A percentile compares a stretch with the other conserved stretches of the same genome.
These are phyloP conservation scores for Tapirus indicus DNA, from an alignment of 2,797 vertebrate genomes.

Conservation along the genomic window DNA sequence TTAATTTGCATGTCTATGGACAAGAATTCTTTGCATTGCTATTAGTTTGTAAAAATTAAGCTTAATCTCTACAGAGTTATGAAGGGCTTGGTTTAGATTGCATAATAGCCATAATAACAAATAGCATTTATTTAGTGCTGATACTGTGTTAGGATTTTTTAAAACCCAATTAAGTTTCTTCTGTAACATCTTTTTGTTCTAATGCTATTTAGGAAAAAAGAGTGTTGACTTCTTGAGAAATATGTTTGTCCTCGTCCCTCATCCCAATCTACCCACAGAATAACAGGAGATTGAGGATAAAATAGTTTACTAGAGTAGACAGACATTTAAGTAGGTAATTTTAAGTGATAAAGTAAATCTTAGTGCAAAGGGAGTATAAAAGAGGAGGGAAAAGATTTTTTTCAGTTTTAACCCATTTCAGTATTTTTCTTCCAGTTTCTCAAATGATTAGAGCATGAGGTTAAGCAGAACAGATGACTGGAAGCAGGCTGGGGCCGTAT, in stretches of 20 bases:
- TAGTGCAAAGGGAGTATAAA: neutral
- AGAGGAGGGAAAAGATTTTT: neutral
- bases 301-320: neutral
- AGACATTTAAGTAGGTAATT: neutral
- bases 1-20: neutral
- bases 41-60: conserved; percentile 6
- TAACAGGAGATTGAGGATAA: neutral
- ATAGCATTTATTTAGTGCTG: neutral
- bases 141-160: neutral
- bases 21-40: conserved; percentile 14
- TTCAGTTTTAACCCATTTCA: neutral
- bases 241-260: neutral
- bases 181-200: neutral
- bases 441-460: neutral
- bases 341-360: neutral
- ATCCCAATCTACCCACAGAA: neutral
- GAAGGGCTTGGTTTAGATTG: neutral
- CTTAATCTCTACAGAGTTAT: neutral
- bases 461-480: neutral
- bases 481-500: neutral
- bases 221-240: neutral
- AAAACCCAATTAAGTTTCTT: neutral
- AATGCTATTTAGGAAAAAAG: neutral
- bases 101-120: neutral
- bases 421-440: conserved; percentile 36